phyloP scores from a whole-genome alignment of 1,140 invertebrate species.

The Listronotus oregonensis region DNA sequence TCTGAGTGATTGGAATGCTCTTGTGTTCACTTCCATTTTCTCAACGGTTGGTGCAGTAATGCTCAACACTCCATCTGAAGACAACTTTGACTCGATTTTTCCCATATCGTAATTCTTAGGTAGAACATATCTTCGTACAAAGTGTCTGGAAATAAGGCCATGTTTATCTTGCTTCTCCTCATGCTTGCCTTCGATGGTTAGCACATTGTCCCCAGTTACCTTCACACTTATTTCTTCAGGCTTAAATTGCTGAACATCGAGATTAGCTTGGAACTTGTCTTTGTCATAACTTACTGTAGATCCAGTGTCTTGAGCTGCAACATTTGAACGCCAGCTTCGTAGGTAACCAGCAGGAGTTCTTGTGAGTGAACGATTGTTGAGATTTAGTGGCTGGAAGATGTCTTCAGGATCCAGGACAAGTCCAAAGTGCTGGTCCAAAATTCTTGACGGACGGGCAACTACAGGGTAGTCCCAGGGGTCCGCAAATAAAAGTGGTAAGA shows the following conservation, averaged over 20 bases:
- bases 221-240: conserved; percentile 75
- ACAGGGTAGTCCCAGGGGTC: background rate
- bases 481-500: conserved; percentile 26
- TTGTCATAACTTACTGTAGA: conserved; percentile 60
- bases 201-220: conserved; percentile 60
- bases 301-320: conserved; percentile 49
- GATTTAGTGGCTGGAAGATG: conserved; percentile 55
- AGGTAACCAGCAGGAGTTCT: conserved; percentile 55
- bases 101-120: too few relatives aligned
- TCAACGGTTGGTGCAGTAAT: too few relatives aligned
- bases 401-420: conserved; percentile 61
- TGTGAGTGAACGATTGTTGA: conserved; percentile 17
- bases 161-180: conserved; percentile 77
- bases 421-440: conserved; percentile 67
- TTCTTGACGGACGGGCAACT: conserved; percentile 56
- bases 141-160: conserved; percentile 61
- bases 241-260: conserved; percentile 85
- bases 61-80: too few relatives aligned
- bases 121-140: too few relatives aligned
- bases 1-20: too few relatives aligned
- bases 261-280: conserved; percentile 68
- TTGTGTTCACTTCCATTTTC: too few relatives aligned
- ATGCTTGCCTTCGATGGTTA: conserved; percentile 75
- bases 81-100: too few relatives aligned
- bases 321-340: conserved; percentile 58